A percentile compares a stretch with the other conserved stretches of the same genome.
Evolutionary conservation across 2,797 vertebrate species (phyloP).

Genomic region (Sarcoramphus papa): DNA sequence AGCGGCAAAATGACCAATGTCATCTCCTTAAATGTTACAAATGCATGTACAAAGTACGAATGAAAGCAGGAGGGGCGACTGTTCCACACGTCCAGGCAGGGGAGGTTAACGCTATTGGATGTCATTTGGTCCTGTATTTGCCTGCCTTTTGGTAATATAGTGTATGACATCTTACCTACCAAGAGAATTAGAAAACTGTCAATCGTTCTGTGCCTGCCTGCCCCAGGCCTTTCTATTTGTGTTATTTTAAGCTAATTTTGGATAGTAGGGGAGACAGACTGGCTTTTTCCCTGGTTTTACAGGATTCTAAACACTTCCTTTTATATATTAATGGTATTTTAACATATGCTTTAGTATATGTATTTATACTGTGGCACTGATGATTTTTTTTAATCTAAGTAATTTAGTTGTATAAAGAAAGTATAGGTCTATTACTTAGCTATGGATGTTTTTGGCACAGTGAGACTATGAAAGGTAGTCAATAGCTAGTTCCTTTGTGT

Average conservation of each 20-base stretch:
- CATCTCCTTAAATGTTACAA: background rate
- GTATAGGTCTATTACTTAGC: background rate
- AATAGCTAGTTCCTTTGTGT: background rate
- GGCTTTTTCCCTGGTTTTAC: background rate
- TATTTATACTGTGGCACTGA: background rate
- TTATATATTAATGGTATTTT: background rate
- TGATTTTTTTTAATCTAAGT: background rate
- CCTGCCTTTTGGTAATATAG: background rate
- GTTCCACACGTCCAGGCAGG: rapidly evolving
- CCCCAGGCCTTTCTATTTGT: background rate
- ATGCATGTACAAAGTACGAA: background rate
- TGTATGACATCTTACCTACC: background rate
- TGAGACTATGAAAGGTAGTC: background rate
- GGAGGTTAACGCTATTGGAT: background rate
- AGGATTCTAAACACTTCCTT: background rate
- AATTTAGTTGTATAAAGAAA: background rate
- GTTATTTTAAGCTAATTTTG: background rate
- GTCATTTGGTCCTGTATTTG: background rate
- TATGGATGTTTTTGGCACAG: background rate
- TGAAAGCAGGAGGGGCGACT: background rate
- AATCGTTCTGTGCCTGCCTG: background rate
- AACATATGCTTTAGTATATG: background rate
- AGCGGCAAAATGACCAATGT: background rate
- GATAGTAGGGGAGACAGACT: background rate
- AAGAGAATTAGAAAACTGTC: background rate